Evolutionary conservation across 2,888 invertebrate species (phyloP), one percentile per base, ranked within the genome.

Genomic region (Macrophya alboannulata): DNA sequence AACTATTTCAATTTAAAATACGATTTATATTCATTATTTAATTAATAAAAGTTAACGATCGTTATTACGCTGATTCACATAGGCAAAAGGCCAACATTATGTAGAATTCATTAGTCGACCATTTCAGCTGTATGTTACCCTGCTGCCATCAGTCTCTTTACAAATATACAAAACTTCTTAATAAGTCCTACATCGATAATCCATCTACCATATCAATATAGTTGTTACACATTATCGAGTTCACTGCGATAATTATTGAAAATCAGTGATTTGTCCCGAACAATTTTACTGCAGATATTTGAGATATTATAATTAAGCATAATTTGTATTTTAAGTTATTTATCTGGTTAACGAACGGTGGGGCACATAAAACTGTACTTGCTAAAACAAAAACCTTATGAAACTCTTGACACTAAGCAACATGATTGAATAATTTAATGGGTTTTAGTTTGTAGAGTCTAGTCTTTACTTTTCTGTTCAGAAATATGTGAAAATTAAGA

Each of bases 81-180:
- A 37, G 25, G 37, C 68, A 21, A 77, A 77, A 5, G 1, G 79
- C 59, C 43, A 62, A 83, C 45, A 68, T 68, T 68, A 12, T 21
- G 10, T 45, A 83, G 68, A 83, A 83, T 83, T 68, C 31, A 65
- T 68, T 45, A 83, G 68, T 83, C 83, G 45, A 68, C 31, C 65
- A 55, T 83, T 83, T 83, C 17, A 68, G 48, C 31, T 68, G 65
- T 83, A 83, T 37, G 71, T 83, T 68, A 83, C 83, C 43, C 0
- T 83, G 83, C 83, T 83, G 83, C 83, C 83, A 71, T 83, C 83
- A 71, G 43, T 83, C 21, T 83, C 43, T 81, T 31, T 43, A 12
- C 25, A 62, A 51, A 40, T 62, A 62, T 59, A 40, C 37, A 62
- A 43, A 31, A 17, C 25, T 81, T 62, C 4, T 62, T 40, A 25